Evolutionary conservation across 2,888 invertebrate genomes (phyloP), one percentile per base, ranked within the genome.

Genomic region (Tipula lateralis): DNA sequence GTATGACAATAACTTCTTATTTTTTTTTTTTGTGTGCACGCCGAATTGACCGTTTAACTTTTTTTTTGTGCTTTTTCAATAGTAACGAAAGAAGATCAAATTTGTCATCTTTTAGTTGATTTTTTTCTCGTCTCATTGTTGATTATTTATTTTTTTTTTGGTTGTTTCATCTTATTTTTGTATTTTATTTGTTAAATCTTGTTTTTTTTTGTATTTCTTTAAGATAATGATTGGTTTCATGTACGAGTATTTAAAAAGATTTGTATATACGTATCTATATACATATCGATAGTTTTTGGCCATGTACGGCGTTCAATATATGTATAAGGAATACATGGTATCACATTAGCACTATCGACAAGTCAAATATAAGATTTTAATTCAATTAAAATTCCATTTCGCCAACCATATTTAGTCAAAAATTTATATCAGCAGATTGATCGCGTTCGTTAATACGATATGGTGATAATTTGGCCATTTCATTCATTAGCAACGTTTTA

Each of bases 361-460:
- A 66, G 7, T 16, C 13, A 44, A 44, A n/a, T n/a, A 44, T 24
- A 66, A 24, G 9, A 66, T 24, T 66, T 66, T 66, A 66, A 66
- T 66, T 66, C 66, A 66, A 66, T 66, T 66, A 66, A 66, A 66
- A 66, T 66, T 66, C 24, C 66, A 66, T 66, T 66, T 24, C 24
- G 66, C 2, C 24, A 66, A 0, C 66, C 66, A 66, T 24, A 66
- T 66, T 66, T 66, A 66, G 66, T 66, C n/a, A 19, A 24, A 44
- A 66, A 2, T 24, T n/a, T 24, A 66, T n/a, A n/a, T 66, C 7
- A 9, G 24, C 13, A 19, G 66, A 19, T 66, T 19, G 50, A 66
- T 66, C 1, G 24, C 9, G 19, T 66, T 66, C 66, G 12, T 66
- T 66, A n/a, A n/a, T n/a, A 24, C 24, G 24, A n/a, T 24, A n/a